Conservation (phyloP, 2,888 invertebrate species). For the Drosophila prostipennis region DNA sequence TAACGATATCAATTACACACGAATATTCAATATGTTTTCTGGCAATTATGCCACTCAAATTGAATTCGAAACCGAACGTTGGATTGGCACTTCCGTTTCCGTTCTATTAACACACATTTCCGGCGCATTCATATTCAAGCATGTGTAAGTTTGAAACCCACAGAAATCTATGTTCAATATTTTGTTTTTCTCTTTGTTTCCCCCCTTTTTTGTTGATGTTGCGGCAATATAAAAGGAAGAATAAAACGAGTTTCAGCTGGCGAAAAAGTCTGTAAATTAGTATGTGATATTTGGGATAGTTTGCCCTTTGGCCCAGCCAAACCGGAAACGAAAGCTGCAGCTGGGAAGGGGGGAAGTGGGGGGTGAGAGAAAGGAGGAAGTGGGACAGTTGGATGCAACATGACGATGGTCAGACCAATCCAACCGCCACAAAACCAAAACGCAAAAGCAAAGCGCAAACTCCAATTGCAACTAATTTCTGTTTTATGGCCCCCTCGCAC, state of each 20-base stretch:
- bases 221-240: conserved; percentile 9
- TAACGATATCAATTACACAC: conserved; percentile 12
- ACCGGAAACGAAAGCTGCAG: conserved; percentile 59
- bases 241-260: conserved; percentile 19
- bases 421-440: conserved; percentile 70
- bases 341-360: not conserved
- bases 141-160: conserved; percentile 40
- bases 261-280: conserved; percentile 68
- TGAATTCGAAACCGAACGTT: conserved; percentile 35
- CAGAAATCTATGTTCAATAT: conserved; percentile 32
- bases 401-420: conserved; percentile 48
- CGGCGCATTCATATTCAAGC: conserved; percentile 50
- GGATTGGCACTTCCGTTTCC: conserved; percentile 57
- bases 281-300: conserved; percentile 68
- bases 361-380: conserved; percentile 1
- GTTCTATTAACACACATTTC: conserved; percentile 71
- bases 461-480: conserved; percentile 78
- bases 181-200: conserved; percentile 3
- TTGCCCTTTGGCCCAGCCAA: conserved; percentile 60
- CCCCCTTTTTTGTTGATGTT: conserved; percentile 1
- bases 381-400: conserved; percentile 30
- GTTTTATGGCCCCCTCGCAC: conserved; percentile 60
- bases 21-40: conserved; percentile 32
- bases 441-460: conserved; percentile 75
- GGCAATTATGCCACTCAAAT: conserved; percentile 37